Conservation (phyloP, 2,797 vertebrate species). For the Anas bahamensis region DNA sequence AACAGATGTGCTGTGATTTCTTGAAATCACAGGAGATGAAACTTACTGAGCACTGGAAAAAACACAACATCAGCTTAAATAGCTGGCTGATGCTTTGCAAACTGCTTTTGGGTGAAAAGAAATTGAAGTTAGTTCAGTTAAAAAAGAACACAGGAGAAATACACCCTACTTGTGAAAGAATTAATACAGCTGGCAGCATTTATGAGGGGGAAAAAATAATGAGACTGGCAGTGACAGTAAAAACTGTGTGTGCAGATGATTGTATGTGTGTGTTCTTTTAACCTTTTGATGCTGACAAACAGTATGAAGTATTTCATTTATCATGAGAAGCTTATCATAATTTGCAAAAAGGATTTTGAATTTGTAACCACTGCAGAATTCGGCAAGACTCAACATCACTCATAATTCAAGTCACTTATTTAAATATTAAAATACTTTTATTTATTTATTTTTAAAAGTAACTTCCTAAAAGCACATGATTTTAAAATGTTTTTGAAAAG, state of each 20-base stretch:
- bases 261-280: not conserved
- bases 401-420: not conserved
- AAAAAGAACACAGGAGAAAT: not conserved
- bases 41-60: not conserved
- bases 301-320: not conserved
- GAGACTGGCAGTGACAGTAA: not conserved
- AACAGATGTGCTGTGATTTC: not conserved
- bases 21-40: not conserved
- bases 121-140: not conserved
- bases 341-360: not conserved
- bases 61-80: not conserved
- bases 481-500: not conserved
- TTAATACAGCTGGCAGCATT: not conserved
- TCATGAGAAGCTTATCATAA: not conserved
- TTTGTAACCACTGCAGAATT: not conserved
- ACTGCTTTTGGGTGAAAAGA: not conserved
- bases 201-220: not conserved
- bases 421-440: not conserved
- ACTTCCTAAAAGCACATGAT: not conserved
- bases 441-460: not conserved
- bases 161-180: not conserved
- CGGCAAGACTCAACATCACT: not conserved
- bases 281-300: not conserved
- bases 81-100: not conserved
- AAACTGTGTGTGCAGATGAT: rapidly evolving